Evolutionary conservation across 2,113 vertebrate genomes (phyloP), one percentile per base, ranked within the genome.

Genomic region (Rhinolophus ferrumequinum): DNA sequence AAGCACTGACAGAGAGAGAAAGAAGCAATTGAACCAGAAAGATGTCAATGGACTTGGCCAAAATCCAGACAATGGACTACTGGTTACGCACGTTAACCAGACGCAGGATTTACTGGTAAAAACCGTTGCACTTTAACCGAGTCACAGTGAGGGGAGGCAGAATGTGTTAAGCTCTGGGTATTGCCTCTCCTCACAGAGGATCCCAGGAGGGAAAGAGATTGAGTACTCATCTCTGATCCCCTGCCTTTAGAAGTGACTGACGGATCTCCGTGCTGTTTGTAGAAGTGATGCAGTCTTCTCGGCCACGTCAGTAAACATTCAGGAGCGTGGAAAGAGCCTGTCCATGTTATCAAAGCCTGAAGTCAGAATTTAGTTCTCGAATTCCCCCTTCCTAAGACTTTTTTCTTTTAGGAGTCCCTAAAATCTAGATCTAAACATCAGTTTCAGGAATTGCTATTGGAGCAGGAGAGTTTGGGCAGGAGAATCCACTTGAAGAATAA

Each of bases 61-160:
- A 44, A 88, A 92, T 90, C 18, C 93, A 87, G 98, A 98, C 58
- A 41, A 88, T 35, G 98, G 94, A 28, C 97, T 98, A 30, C 94
- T 98, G 80, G 96, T 98, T 80, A 97, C 96, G 4, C 90, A 88
- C 0, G 14, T 98, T 86, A 98, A 98, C 95, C 97, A 98, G 95
- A 97, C 97, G 19, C 97, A 95, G 41, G 98, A 98, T 96, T 87
- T 98, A 38, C 89, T 98, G 98, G 98, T 99, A 98, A 97, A 81
- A 64, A 84, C 38, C 15, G 18, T 1, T 24, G 28, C 5, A 16
- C 60, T 93, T 70, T 66, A 4, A 8, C 62, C 33, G 33, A 91
- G 81, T 44, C 6, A 3, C 14, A 44, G 66, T n/a, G 30, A 35
- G 54, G 66, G 12, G 16, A 16, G 1, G 6, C 26, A 50, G 54